Evolutionary conservation across 2,113 vertebrate species (phyloP), one percentile per base, ranked within the genome.

Genomic region (Pachycephala philippinensis): DNA sequence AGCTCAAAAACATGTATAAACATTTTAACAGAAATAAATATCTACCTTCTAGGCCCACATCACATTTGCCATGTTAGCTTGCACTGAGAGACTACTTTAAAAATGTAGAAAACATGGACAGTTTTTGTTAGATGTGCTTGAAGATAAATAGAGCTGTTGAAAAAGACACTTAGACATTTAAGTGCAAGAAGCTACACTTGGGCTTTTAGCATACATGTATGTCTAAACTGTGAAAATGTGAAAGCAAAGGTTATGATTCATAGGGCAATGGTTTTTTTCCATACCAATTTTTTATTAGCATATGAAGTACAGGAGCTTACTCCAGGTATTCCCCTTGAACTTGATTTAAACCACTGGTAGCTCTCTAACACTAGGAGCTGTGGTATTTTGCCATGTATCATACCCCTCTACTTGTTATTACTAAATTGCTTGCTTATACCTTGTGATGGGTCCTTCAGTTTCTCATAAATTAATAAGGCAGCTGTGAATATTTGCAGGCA

Each of bases 381-480:
- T 75, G 71, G 86, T 88, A 14, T 88, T 93, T 96, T 80, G 63
- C 76, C 63, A 66, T 93, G 94, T 90, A 93, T 96, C 92, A 93
- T 94, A 88, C 59, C 89, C 89, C 79, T 82, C 81, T 91, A 72
- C 90, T 90, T 91, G 86, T 95, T 89, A 80, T 95, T 97, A 95
- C 97, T 97, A 96, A 98, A 97, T 96, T 97, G 95, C 94, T 96
- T 95, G 61, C 97, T 98, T 97, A 98, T 97, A 85, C 97, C 95
- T 96, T 77, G 74, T 94, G 97, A 97, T 97, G 95, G 95, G 76
- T 81, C 95, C 95, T 97, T 97, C 97, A 69, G 93, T 95, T 96
- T 95, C 97, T 96, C 96, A 98, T 98, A 97, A 98, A 98, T 98
- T 98, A 98, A 98, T 98, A 98, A 97, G 94, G 89, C 81, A 61